Percentiles rank a stretch among this genome's conserved stretches.
phyloP scores from a whole-genome alignment of 2,888 invertebrate genomes.

The Epistrophella euchroma region DNA sequence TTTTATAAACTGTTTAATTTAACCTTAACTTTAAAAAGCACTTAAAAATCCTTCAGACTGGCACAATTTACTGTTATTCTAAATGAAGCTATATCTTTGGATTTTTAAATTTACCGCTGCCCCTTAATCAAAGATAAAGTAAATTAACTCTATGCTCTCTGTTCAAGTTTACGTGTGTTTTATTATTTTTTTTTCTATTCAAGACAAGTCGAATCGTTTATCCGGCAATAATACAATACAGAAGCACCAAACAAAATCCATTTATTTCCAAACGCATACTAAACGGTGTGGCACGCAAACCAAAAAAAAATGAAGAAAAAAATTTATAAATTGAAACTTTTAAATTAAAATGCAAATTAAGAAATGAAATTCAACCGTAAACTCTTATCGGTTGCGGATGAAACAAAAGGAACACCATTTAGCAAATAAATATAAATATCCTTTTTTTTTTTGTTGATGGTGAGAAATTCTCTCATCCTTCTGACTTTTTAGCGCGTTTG shows the following conservation, averaged over 20 bases:
- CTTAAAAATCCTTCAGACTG: constrained; percentile 1
- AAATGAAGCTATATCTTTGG: constrained; percentile 4
- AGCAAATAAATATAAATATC: constrained; percentile 67
- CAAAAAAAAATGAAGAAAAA: background rate
- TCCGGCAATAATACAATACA: constrained; percentile 30
- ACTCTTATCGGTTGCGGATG: constrained; percentile 71
- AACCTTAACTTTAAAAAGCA: background rate
- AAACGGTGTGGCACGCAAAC: background rate
- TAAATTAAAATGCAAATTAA: constrained; percentile 75
- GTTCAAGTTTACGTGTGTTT: background rate
- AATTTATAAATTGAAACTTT: constrained; percentile 54
- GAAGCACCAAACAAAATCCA: constrained; percentile 9
- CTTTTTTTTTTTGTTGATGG: constrained; percentile 38
- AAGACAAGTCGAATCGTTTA: constrained; percentile 13
- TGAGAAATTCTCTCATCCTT: background rate
- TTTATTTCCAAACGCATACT: constrained; percentile 16
- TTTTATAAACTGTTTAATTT: background rate
- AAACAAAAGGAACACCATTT: constrained; percentile 62
- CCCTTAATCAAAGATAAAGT: constrained; percentile 42
- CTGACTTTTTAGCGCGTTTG: constrained; percentile 8
- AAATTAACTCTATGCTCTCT: constrained; percentile 13
- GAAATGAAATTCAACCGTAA: constrained; percentile 74
- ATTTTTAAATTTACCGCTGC: constrained; percentile 29
- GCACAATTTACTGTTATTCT: constrained; percentile 10
- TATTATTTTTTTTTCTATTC: background rate